Evolutionary conservation across 2,113 vertebrate species (phyloP), one percentile per base, ranked within the genome.

Genomic region (Ancistrus triradiatus): DNA sequence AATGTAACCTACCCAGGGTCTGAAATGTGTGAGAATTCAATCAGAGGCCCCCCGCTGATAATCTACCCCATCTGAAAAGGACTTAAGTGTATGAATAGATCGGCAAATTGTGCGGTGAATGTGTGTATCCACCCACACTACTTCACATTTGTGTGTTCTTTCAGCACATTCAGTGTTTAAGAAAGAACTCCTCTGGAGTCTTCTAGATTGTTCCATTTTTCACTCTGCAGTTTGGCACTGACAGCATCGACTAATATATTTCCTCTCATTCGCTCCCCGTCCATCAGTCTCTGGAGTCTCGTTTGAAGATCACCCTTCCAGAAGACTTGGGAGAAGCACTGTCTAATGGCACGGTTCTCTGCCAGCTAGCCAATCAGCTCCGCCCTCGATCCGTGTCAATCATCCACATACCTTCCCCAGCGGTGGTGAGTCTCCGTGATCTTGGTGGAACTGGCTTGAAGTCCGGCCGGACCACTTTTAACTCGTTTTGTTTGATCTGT

Each of bases 331-430:
- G 85, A 0, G 91, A 91, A 50, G 87, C 87, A 3, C 73, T 95
- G 28, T 84, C 87, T 66, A 90, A 89, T 0, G 93, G 93, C 33
- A 91, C 91, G 6, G 18, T 90, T 58, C 91, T 95, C 27, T 94
- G 93, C 70, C 91, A 94, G 77, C 83, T 95, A 77, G 91, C 82
- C 61, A 95, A 95, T 68, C 88, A 91, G 21, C 78, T 94, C 2
- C 81, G 87, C 6, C 88, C 91, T 0, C 91, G 92, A 19, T 79
- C 86, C 0, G 90, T 95, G 55, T 85, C 90, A 48, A 90, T 91
- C 80, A 93, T 94, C 70, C 90, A 95, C 21, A 82, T 93, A 51
- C 92, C 93, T 25, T 95, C 92, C 0, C 93, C 92, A 3, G 93
- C 93, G 7, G 93, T 94, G 90, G 93, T 95, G 74, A 90, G 90